These are phyloP conservation scores for Scleropages formosus DNA, from an alignment of 2,797 vertebrate species.

Conservation along the genomic window DNA sequence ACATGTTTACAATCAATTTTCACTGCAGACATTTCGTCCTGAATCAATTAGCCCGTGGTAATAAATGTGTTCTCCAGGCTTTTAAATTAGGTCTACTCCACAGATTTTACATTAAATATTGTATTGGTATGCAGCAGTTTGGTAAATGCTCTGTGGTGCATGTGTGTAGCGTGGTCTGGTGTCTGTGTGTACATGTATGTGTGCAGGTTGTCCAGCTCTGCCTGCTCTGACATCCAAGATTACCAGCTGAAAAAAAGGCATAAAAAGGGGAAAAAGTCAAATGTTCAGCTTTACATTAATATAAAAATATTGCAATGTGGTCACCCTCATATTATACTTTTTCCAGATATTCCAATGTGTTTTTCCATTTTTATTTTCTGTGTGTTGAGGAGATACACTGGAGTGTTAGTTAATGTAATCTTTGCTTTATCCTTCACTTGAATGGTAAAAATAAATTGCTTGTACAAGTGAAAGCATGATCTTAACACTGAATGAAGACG, in stretches of 20 bases:
- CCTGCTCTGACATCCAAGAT: not conserved
- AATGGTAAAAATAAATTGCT: too few relatives aligned
- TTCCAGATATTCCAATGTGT: not conserved
- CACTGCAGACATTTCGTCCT: not conserved
- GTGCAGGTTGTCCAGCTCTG: slow-evolving; percentile 1
- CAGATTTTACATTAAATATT: not conserved
- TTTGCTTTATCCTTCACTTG: too few relatives aligned
- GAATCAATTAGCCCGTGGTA: not conserved
- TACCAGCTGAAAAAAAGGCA: not conserved
- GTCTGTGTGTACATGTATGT: too few relatives aligned
- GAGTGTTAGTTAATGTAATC: too few relatives aligned
- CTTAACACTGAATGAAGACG: too few relatives aligned
- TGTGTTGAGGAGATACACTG: not conserved
- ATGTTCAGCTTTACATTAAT: not conserved
- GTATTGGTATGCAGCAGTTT: not conserved
- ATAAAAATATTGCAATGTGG: not conserved
- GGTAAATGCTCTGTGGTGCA: too few relatives aligned
- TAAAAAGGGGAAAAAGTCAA: not conserved
- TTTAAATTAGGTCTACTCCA: not conserved
- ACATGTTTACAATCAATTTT: not conserved
- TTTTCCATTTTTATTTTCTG: not conserved
- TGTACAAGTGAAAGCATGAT: too few relatives aligned
- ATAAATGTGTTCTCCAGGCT: not conserved
- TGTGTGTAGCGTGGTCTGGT: too few relatives aligned
- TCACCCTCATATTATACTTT: not conserved